These are phyloP conservation scores for Notarius lentiginosus DNA, from an alignment of 2,113 vertebrate species.

Conservation along the genomic window DNA sequence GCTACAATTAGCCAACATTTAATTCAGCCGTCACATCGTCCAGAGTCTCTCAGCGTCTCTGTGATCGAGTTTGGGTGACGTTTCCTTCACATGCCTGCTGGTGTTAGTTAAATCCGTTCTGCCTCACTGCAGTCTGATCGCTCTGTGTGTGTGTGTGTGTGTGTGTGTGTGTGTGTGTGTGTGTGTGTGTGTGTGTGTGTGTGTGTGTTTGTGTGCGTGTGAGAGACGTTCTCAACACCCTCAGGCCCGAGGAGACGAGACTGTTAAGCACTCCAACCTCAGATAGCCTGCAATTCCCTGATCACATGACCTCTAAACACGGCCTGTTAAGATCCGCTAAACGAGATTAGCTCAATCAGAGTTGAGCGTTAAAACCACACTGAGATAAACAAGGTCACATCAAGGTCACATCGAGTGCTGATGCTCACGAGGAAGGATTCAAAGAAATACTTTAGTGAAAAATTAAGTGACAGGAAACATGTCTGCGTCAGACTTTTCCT, in stretches of 20 bases:
- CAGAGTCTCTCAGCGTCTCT: neutral
- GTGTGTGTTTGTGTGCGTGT: too few relatives aligned
- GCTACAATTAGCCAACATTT: neutral
- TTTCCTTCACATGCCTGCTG: neutral
- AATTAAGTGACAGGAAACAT: neutral
- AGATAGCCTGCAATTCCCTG: slow-evolving; percentile 25
- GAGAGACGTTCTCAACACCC: neutral
- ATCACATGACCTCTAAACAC: slow-evolving; percentile 45
- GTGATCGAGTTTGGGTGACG: neutral
- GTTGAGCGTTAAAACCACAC: neutral
- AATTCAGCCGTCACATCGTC: neutral
- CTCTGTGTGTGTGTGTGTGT: neutral
- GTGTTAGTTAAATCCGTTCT: neutral
- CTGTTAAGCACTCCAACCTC: neutral
- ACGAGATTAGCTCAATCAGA: slow-evolving; percentile 44
- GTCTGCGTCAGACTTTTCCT: neutral
- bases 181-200: neutral
- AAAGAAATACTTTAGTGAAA: neutral
- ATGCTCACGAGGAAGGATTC: neutral
- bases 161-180: neutral
- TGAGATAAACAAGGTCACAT: neutral
- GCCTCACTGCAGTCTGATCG: neutral
- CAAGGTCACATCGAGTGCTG: neutral
- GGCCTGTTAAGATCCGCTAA: slow-evolving; percentile 32
- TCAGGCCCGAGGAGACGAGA: neutral